Conservation (phyloP, 2,797 vertebrate species). For the Lacerta viridis region DNA sequence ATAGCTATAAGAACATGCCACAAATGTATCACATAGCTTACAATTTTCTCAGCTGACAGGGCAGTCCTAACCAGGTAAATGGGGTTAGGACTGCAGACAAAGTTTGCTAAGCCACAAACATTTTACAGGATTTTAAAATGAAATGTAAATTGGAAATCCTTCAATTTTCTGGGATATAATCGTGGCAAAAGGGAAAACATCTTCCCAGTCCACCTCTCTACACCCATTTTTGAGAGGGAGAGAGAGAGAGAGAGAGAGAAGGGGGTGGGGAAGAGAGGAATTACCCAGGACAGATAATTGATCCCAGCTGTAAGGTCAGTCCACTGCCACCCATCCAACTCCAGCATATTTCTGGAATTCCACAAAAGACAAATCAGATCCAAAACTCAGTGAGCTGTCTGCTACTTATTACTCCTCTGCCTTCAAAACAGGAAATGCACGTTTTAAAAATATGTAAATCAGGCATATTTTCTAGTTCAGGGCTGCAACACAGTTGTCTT, state of each 20-base stretch:
- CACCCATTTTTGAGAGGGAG: no score
- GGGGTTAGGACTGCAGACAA: no score
- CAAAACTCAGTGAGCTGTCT: not conserved
- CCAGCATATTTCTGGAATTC: not conserved
- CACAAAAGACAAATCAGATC: not conserved
- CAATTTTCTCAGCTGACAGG: not conserved
- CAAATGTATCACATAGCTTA: not conserved
- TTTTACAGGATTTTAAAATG: not conserved
- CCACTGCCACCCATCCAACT: not conserved
- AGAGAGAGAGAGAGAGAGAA: not conserved
- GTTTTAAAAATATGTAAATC: not conserved
- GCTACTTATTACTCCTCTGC: not conserved
- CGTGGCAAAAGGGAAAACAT: not conserved
- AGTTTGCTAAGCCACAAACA: not conserved
- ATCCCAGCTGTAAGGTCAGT: not conserved
- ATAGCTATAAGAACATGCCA: not conserved
- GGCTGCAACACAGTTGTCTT: not conserved
- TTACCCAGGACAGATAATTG: not conserved
- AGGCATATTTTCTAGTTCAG: not conserved
- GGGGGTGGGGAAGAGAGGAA: not conserved
- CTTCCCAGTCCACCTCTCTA: not conserved
- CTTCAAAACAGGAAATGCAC: conserved; percentile 6
- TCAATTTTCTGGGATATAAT: conserved; percentile 10
- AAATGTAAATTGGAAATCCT: conserved; percentile 7
- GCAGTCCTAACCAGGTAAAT: no score